These are phyloP conservation scores for Karalla daura DNA, from an alignment of 2,797 vertebrate species.

Conservation along the genomic window DNA sequence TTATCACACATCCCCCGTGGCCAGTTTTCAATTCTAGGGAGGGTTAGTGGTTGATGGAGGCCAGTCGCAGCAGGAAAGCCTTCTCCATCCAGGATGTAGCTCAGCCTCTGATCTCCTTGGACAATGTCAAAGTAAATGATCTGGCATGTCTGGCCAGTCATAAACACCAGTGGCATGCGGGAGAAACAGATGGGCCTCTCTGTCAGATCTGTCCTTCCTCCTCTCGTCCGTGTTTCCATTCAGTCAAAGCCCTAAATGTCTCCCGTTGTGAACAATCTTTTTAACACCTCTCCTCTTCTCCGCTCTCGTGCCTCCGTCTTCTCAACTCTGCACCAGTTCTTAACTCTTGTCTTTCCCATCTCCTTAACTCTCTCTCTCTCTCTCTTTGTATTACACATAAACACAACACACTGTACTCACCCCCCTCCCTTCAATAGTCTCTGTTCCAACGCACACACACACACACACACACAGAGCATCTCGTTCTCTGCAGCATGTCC, in stretches of 20 bases:
- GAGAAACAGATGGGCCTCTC: conserved; percentile 78
- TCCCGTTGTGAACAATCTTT: conserved; percentile 37
- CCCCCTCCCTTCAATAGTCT: background rate
- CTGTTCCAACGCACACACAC: conserved; percentile 24
- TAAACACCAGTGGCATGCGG: conserved; percentile 58
- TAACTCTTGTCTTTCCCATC: background rate
- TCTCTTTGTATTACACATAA: background rate
- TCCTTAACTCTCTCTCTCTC: background rate
- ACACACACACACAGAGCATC: conserved; percentile 23
- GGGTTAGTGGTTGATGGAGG: background rate
- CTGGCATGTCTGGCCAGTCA: conserved; percentile 43
- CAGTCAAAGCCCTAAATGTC: conserved; percentile 25
- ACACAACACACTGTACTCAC: conserved; percentile 16
- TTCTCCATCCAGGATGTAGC: conserved; percentile 28
- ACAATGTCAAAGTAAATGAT: conserved; percentile 58
- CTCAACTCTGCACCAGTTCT: conserved; percentile 28
- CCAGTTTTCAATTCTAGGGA: background rate
- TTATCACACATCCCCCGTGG: no score
- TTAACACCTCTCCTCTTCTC: conserved; percentile 29
- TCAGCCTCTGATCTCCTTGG: conserved; percentile 52
- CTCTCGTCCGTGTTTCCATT: conserved; percentile 51
- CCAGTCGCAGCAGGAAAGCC: conserved; percentile 35
- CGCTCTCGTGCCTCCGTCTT: conserved; percentile 14
- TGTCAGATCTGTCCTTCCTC: conserved; percentile 58
- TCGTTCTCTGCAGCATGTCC: conserved; percentile 52